These are phyloP conservation scores for Pardalotus punctatus DNA, from an alignment of 2,113 vertebrate genomes.

Conservation along the genomic window DNA sequence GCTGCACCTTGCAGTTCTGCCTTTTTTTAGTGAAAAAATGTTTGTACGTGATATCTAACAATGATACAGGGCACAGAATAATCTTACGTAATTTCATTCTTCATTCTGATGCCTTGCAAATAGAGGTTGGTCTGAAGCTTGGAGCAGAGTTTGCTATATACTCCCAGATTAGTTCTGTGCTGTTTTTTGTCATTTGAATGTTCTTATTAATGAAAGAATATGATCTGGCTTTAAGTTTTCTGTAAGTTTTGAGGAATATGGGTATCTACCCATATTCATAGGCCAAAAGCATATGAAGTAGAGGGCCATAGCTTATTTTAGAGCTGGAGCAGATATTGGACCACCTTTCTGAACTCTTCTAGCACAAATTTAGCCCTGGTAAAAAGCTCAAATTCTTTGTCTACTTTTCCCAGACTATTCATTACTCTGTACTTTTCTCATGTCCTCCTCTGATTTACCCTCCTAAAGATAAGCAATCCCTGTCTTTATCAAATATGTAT, in stretches of 20 bases:
- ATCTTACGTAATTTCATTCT: neutral
- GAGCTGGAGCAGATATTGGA: neutral
- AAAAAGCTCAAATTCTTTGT: neutral
- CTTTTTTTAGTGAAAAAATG: neutral
- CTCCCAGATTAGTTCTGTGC: neutral
- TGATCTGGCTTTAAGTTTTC: neutral
- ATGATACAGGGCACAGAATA: neutral
- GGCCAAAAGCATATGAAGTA: neutral
- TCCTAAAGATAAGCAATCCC: neutral
- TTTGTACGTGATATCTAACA: neutral
- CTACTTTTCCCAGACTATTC: neutral
- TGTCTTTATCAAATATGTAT: slow-evolving; percentile 18
- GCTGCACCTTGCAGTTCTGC: neutral
- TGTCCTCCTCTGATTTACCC: neutral
- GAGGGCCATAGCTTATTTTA: neutral
- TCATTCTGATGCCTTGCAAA: neutral
- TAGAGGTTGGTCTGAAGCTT: neutral
- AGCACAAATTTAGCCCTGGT: neutral
- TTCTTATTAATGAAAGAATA: neutral
- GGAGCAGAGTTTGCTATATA: neutral
- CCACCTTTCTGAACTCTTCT: neutral
- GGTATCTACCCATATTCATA: neutral
- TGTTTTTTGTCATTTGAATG: neutral
- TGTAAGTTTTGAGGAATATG: neutral
- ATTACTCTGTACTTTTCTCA: neutral